phyloP scores from a whole-genome alignment of 2,888 invertebrate genomes.

The Sminthurides aquaticus region DNA sequence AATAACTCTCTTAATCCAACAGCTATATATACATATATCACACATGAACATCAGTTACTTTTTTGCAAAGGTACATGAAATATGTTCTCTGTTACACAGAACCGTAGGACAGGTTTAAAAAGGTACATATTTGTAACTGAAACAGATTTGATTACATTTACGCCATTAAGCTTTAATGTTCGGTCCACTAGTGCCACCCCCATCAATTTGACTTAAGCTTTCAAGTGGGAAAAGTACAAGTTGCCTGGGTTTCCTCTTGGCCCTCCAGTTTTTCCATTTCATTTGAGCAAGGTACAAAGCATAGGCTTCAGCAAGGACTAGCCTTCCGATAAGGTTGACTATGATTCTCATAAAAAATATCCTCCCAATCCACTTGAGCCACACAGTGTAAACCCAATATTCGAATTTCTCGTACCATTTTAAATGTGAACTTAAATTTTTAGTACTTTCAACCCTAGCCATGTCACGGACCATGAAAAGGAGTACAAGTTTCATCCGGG shows the following conservation, averaged over 20 bases:
- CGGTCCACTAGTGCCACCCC: too few species aligned
- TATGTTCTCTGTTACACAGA: too few species aligned
- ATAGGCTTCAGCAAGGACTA: slow-evolving; percentile 7
- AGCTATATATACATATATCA: too few species aligned
- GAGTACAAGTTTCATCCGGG: slow-evolving; percentile 33
- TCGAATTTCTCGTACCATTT: slow-evolving; percentile 21
- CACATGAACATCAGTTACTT: too few species aligned
- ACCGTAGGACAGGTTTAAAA: too few species aligned
- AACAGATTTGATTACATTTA: background rate
- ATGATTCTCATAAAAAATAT: slow-evolving; percentile 18
- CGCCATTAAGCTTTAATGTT: background rate
- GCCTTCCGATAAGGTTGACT: slow-evolving; percentile 6
- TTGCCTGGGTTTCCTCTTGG: slow-evolving; percentile 10
- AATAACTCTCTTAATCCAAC: too few species aligned
- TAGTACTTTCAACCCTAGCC: slow-evolving; percentile 30
- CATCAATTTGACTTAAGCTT: background rate
- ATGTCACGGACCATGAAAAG: slow-evolving; percentile 37
- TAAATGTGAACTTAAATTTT: slow-evolving; percentile 27
- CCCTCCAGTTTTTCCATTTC: slow-evolving; percentile 13
- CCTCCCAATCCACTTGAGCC: slow-evolving; percentile 7
- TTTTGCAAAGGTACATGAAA: too few species aligned
- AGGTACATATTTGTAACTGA: background rate
- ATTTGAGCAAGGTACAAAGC: slow-evolving; percentile 10
- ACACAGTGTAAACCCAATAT: slow-evolving; percentile 8
- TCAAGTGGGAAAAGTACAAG: slow-evolving; percentile 13